Conservation (phyloP, 2,113 vertebrate species). For the Felis catus region F.catus_Fca126_mat1.0 CM031421.1:10996001-10996500, state of each 20-base stretch:
- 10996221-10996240: conserved; percentile 15
- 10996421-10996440: conserved; percentile 45
- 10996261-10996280: conserved; percentile 30
- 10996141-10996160: background rate
- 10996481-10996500: conserved; percentile 61
- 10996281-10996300: conserved; percentile 36
- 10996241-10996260: conserved; percentile 12
- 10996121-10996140: background rate
- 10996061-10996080: conserved; percentile 10
- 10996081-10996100: background rate
- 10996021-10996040: conserved; percentile 18
- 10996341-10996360: conserved; percentile 31
- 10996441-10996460: conserved; percentile 59
- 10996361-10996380: conserved; percentile 55
- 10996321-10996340: background rate
- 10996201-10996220: background rate
- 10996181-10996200: background rate
- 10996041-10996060: background rate
- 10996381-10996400: conserved; percentile 58
- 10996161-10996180: background rate
- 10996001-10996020: background rate
- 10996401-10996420: conserved; percentile 55
- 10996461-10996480: conserved; percentile 51
- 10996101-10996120: background rate
- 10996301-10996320: conserved; percentile 1